These are phyloP conservation scores for Myripristis murdjan DNA, from an alignment of 2,797 vertebrate genomes.

Conservation along the genomic window DNA sequence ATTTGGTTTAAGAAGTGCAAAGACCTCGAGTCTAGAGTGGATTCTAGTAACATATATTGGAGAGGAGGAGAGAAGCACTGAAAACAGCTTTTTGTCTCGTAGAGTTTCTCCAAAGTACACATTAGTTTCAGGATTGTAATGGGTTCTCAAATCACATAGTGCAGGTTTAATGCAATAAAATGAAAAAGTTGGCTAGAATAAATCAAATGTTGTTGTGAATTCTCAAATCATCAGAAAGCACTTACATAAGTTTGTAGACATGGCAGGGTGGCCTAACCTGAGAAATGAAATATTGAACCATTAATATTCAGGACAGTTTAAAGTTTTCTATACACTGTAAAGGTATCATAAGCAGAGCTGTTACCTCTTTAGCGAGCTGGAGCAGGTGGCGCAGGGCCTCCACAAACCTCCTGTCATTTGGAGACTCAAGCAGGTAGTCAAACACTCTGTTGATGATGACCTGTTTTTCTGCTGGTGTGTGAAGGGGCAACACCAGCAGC, in stretches of 20 bases:
- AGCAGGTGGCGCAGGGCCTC: conserved; percentile 55
- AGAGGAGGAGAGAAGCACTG: too few relatives aligned
- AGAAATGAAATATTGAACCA: not conserved
- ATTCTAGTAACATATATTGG: too few relatives aligned
- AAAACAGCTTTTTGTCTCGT: too few relatives aligned
- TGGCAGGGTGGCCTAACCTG: conserved; percentile 62
- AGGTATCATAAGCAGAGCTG: not conserved
- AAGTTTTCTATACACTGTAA: not conserved
- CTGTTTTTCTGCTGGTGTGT: conserved; percentile 57
- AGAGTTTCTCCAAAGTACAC: too few relatives aligned
- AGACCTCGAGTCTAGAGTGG: too few relatives aligned
- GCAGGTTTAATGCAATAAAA: too few relatives aligned
- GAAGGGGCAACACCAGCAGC: conserved; percentile 73
- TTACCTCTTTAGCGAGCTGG: conserved; percentile 39
- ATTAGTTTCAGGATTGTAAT: too few relatives aligned
- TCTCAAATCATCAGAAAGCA: conserved; percentile 14
- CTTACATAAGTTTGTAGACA: conserved; percentile 73
- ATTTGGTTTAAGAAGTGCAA: too few relatives aligned
- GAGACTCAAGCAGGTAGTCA: conserved; percentile 66
- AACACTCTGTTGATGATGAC: conserved; percentile 73
- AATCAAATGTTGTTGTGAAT: not conserved
- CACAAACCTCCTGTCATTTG: conserved; percentile 25
- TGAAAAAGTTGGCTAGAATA: too few relatives aligned
- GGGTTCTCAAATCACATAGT: too few relatives aligned
- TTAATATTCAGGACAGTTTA: not conserved